Evolutionary conservation across 2,797 vertebrate species (phyloP), one percentile per base, ranked within the genome.

Genomic region (Hydrolagus colliei): DNA sequence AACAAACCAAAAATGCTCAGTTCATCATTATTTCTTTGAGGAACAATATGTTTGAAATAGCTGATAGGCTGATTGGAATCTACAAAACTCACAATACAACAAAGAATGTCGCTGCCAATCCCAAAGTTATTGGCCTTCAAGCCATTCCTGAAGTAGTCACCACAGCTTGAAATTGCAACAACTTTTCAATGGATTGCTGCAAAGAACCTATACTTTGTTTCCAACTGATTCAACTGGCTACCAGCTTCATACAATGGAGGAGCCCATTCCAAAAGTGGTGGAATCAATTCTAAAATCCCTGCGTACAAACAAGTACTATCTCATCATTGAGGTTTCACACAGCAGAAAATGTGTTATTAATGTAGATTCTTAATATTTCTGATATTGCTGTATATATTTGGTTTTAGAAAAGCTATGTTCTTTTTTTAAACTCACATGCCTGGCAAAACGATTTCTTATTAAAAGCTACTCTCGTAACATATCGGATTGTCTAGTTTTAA

Each of bases 11-110:
- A 92, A 99, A 99, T 1, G 98, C 98, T 74, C 98, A 99, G 88
- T 99, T 99, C 87, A 99, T 99, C 89, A 96, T 99, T 88, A 99
- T 99, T 92, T 98, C 97, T 20, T 93, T 99, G 92, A 94, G 98
- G 88, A 97, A 99, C 94, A 98, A 99, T 94, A 99, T 99, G 98
- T 99, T 99, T 86, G 98, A 99, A 91, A 98, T 98, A 2, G 95
- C 97, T 0, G 97, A 99, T 86, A 95, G 98, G 35, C 93, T 99
- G 73, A 96, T 99, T 41, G 98, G 98, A 73, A 98, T 99, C 89
- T 99, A 96, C 87, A 99, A 99, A 90, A 98, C 97, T 0, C 93
- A 96, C 88, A 98, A 98, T 88, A 97, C 95, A 90, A 98, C 97
- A 0, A 99, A 98, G 90, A 98, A 94, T 0, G 96, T 98, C 88